Base-by-base conservation (phyloP, 2,888 invertebrate species). In the Arctia plantaginis region DNA sequence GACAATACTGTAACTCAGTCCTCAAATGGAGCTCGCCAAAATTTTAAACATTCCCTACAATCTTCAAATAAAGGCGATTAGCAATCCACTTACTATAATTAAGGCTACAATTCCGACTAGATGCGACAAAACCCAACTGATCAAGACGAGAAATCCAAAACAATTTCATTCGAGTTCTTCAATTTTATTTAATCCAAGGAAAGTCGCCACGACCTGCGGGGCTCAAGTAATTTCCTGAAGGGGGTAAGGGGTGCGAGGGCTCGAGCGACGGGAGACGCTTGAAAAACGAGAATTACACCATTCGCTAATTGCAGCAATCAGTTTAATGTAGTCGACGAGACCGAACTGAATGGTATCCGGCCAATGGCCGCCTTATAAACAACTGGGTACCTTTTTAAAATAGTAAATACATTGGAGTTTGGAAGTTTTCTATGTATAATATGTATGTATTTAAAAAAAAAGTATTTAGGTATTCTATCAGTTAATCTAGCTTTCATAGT, bases 271-370 rank as follows among this genome's bases (percentile, higher is more conserved):
- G 86, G 89, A 84, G 91, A 87, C 83, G 90, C 90, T 90, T 93
- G 93, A 94, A 93, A 93, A 94, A 94, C 93, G 94, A 93, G 94
- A 93, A 94, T 93, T 94, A 94, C 94, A 93, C 93, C 94, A 94
- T 93, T 93, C 94, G 90, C 94, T 95, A 95, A 95, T 95, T 95
- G 93, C 94, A 91, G 94, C 94, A 95, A 95, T 95, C 94, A 94
- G 92, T 94, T 93, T 94, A 94, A 95, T 95, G 95, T 95, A 94
- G 94, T 94, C 94, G 93, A 90, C 93, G 91, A 92, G 91, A 91
- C 92, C 89, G 88, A 90, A 91, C 91, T 91, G 89, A 91, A 90
- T 90, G 86, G 87, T 89, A 90, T 87, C 88, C 88, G 85, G 89
- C 91, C 89, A 89, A 90, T 90, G 90, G 90, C 88, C 87, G 88